These are phyloP conservation scores for Benthosema pterotum DNA, from an alignment of 2,797 vertebrate species.

Conservation along the genomic window DNA sequence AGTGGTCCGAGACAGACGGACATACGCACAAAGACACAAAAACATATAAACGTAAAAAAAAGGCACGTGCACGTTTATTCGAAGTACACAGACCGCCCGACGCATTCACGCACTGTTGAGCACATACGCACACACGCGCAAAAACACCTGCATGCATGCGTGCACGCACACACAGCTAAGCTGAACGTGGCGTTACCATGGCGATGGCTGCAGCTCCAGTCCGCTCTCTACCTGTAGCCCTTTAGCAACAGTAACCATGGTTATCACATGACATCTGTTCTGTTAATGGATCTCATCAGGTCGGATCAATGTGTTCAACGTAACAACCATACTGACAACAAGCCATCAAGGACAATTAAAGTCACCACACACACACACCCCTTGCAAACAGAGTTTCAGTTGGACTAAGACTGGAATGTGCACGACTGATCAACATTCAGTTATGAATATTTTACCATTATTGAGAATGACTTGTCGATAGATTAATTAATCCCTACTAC, in stretches of 20 bases:
- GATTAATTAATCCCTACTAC: too few species aligned
- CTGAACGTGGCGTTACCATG: constrained; percentile 73
- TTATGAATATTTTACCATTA: too few species aligned
- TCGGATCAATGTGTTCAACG: constrained; percentile 53
- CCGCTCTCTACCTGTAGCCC: constrained; percentile 65
- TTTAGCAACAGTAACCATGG: constrained; percentile 72
- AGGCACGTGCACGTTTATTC: background rate
- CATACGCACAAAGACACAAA: constrained; percentile 1
- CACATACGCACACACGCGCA: background rate
- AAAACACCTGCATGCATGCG: background rate
- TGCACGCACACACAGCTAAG: constrained; percentile 35
- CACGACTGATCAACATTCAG: too few species aligned
- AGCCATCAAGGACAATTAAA: constrained; percentile 32
- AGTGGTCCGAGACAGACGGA: constrained; percentile 45
- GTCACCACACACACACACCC: constrained; percentile 9
- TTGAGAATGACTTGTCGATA: too few species aligned
- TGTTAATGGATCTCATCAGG: constrained; percentile 62
- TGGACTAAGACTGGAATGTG: background rate
- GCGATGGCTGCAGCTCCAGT: constrained; percentile 67
- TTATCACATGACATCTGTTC: constrained; percentile 65
- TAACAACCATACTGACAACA: constrained; percentile 33
- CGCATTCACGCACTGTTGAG: constrained; percentile 44
- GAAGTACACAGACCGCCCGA: constrained; percentile 17
- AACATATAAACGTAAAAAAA: background rate
- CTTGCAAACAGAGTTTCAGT: constrained; percentile 16